A percentile compares a stretch with the other conserved stretches of the same genome.
Evolutionary conservation across 2,888 invertebrate species (phyloP).

Genomic region (Eupithecia subumbrata): DNA sequence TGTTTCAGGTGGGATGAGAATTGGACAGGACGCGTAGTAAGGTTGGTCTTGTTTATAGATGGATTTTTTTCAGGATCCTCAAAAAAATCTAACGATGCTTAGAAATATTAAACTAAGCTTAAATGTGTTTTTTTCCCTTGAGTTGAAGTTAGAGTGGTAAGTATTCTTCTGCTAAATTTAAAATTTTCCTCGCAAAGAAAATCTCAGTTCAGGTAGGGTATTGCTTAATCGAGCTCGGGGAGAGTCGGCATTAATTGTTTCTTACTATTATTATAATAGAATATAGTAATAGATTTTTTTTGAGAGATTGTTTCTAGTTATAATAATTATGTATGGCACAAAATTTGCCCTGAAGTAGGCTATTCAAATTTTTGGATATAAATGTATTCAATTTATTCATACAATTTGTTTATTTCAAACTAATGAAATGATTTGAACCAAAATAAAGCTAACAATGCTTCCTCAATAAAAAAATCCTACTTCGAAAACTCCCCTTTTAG

Average conservation of each 20-base stretch:
- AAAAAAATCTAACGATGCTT: background rate
- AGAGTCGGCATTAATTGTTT: slow-evolving; percentile 71
- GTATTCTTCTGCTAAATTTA: background rate
- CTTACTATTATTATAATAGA: too few relatives aligned
- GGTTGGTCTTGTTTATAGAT: slow-evolving; percentile 24
- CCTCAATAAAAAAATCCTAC: background rate
- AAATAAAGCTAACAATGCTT: background rate
- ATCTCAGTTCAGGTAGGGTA: slow-evolving; percentile 50
- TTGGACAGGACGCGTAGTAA: slow-evolving; percentile 21
- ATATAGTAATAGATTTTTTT: too few relatives aligned
- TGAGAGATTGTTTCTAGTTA: too few relatives aligned
- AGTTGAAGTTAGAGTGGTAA: background rate
- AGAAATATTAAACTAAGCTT: background rate
- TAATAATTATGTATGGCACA: too few relatives aligned
- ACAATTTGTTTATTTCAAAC: too few relatives aligned
- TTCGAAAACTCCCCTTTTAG: background rate
- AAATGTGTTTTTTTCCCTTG: background rate
- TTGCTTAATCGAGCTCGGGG: slow-evolving; percentile 71
- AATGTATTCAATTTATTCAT: too few relatives aligned
- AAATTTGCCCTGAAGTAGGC: too few relatives aligned
- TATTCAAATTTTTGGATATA: too few relatives aligned
- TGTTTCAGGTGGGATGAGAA: slow-evolving; percentile 30
- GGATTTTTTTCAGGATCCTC: background rate
- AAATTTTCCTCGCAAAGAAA: slow-evolving; percentile 19
- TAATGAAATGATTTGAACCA: too few relatives aligned